A percentile compares a stretch with the other conserved stretches of the same genome.
Conservation (phyloP, 2,113 vertebrate species). For the Pimephales promelas region DNA sequence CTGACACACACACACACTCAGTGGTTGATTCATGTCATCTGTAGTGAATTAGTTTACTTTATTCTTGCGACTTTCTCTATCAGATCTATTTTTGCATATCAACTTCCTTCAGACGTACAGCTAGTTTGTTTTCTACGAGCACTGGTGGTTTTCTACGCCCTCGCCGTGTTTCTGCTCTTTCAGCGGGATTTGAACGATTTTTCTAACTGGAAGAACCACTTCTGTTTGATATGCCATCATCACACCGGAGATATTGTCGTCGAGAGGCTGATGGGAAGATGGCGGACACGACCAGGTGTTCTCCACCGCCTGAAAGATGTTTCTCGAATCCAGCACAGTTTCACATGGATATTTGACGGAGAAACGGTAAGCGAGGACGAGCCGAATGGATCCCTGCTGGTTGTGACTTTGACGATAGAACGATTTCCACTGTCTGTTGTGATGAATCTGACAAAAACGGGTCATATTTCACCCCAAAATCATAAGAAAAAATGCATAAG, state of each 20-base stretch:
- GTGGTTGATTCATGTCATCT: slow-evolving; percentile 21
- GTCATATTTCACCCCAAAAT: not conserved
- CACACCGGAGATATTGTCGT: not conserved
- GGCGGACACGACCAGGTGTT: not conserved
- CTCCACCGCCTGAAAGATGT: not conserved
- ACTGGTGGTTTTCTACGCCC: slow-evolving; percentile 20
- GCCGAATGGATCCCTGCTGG: not conserved
- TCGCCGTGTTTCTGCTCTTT: slow-evolving; percentile 41
- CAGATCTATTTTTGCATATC: slow-evolving; percentile 25
- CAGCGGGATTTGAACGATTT: slow-evolving; percentile 48
- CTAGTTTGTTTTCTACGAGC: slow-evolving; percentile 14
- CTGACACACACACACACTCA: slow-evolving; percentile 51
- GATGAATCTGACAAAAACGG: not conserved
- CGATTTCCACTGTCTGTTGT: not conserved
- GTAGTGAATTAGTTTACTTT: slow-evolving; percentile 23
- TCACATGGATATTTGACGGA: not conserved
- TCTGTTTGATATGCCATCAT: slow-evolving; percentile 23
- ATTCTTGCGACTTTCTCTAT: not conserved
- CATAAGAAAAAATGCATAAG: not conserved
- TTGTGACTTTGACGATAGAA: not conserved
- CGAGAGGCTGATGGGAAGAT: not conserved
- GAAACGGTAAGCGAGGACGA: not conserved
- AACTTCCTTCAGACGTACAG: not conserved
- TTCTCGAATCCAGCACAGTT: not conserved
- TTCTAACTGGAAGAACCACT: slow-evolving; percentile 51